Evolutionary conservation across 2,797 vertebrate genomes (phyloP).

Genomic region (Hydrocynus forskahlii): DNA sequence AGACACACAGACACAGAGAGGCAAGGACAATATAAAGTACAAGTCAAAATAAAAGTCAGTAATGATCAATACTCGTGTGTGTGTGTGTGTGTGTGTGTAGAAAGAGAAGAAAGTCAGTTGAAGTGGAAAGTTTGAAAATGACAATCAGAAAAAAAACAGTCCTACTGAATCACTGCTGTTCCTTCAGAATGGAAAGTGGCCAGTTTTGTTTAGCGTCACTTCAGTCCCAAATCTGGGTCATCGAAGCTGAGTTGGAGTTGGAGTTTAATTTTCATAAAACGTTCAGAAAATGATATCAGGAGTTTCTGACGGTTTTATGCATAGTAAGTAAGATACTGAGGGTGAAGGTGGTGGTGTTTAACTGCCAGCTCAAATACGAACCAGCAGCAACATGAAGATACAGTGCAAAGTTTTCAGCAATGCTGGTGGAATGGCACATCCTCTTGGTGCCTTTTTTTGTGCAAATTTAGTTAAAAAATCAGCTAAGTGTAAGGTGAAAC

Average conservation of each 20-base stretch:
- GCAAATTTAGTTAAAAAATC: too few species aligned
- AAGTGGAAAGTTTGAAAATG: slow-evolving; percentile 10
- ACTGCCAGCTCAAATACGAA: background rate
- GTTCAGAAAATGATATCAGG: background rate
- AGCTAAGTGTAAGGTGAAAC: too few species aligned
- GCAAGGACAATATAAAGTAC: background rate
- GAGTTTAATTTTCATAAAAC: too few species aligned
- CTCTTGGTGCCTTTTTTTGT: too few species aligned
- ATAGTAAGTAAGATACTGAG: slow-evolving; percentile 16
- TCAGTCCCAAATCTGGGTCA: slow-evolving; percentile 24
- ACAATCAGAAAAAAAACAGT: background rate
- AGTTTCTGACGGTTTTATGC: background rate
- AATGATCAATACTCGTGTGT: background rate
- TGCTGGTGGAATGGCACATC: too few species aligned
- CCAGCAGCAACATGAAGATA: background rate
- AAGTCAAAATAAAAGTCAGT: too few species aligned
- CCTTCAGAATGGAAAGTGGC: slow-evolving; percentile 33
- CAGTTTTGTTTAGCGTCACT: slow-evolving; percentile 35
- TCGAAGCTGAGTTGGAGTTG: slow-evolving; percentile 5
- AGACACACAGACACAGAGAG: background rate
- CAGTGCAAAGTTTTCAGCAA: too few species aligned
- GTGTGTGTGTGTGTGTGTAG: background rate
- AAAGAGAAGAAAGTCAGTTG: background rate
- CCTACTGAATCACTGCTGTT: background rate
- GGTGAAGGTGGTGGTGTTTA: slow-evolving; percentile 10